A percentile compares a stretch with the other conserved stretches of the same genome.
These are phyloP conservation scores for Spea multiplicata DNA, from an alignment of 2,113 vertebrate genomes.

Conservation along the genomic window DNA sequence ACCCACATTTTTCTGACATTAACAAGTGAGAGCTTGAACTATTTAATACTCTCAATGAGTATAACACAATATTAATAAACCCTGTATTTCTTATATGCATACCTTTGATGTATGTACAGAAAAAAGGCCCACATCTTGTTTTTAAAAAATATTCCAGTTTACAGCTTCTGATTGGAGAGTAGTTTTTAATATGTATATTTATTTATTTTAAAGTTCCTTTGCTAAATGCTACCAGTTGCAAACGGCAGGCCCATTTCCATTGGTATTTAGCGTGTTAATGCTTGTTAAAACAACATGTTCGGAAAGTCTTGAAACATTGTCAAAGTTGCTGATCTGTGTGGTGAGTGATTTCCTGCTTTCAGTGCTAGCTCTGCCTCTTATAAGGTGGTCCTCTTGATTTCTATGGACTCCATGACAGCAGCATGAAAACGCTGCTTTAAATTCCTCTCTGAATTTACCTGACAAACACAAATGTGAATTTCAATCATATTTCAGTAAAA, in stretches of 20 bases:
- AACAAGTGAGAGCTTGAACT: too few relatives aligned
- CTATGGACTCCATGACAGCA: slow-evolving; percentile 65
- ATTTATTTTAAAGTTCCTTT: background rate
- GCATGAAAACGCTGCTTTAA: slow-evolving; percentile 92
- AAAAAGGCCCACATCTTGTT: too few relatives aligned
- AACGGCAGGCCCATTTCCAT: slow-evolving; percentile 53
- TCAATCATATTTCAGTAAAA: too few relatives aligned
- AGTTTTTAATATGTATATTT: too few relatives aligned
- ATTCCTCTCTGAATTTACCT: slow-evolving; percentile 96
- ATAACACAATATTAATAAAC: too few relatives aligned
- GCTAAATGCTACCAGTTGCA: slow-evolving; percentile 53
- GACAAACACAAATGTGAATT: slow-evolving; percentile 50
- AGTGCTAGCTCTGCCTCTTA: slow-evolving; percentile 70
- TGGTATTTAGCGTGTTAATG: slow-evolving; percentile 63
- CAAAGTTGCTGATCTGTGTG: slow-evolving; percentile 85
- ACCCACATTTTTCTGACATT: too few relatives aligned
- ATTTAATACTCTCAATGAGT: too few relatives aligned
- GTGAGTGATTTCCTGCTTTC: slow-evolving; percentile 91
- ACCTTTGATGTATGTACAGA: too few relatives aligned
- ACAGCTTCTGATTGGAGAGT: background rate
- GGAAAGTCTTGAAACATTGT: slow-evolving; percentile 81
- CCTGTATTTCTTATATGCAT: too few relatives aligned
- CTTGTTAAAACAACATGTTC: slow-evolving; percentile 80
- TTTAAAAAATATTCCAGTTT: background rate
- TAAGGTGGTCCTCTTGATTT: slow-evolving; percentile 62